A percentile compares a stretch with the other conserved stretches of the same genome.
Evolutionary conservation across 2,797 vertebrate genomes (phyloP).

Genomic region (Pipistrellus pipistrellus): DNA sequence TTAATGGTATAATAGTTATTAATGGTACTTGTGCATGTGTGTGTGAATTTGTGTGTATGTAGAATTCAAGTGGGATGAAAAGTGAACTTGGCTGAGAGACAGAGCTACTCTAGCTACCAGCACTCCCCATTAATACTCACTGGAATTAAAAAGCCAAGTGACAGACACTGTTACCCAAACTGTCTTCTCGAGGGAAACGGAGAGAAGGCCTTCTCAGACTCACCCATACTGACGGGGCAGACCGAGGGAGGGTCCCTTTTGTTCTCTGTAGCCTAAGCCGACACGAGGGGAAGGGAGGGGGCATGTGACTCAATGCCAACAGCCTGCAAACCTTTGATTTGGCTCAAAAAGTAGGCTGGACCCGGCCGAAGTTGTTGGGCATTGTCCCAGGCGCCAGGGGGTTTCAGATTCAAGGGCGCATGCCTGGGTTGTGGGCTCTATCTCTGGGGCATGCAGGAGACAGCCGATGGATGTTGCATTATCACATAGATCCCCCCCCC

Average conservation of each 20-base stretch:
- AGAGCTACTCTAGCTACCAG: background rate
- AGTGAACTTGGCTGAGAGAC: background rate
- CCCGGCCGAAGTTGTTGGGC: background rate
- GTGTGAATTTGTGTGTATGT: background rate
- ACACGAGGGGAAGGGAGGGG: background rate
- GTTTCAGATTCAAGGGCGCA: background rate
- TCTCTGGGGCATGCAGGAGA: background rate
- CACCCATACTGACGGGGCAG: background rate
- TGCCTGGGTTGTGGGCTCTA: background rate
- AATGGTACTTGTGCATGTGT: background rate
- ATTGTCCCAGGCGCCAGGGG: background rate
- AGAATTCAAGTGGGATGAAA: constrained; percentile 18
- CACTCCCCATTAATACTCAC: background rate
- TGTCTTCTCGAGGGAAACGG: background rate
- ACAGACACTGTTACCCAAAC: background rate
- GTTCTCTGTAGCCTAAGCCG: background rate
- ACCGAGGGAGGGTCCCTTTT: background rate
- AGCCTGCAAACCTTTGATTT: constrained; percentile 22
- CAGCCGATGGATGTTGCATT: background rate
- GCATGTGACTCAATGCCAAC: background rate
- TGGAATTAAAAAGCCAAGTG: background rate
- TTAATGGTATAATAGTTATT: background rate
- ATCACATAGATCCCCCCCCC: background rate
- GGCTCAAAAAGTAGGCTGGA: constrained; percentile 19
- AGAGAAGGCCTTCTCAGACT: background rate